Base-by-base conservation (phyloP, 2,113 vertebrate genomes). In the Malurus alboscapulatus region DNA sequence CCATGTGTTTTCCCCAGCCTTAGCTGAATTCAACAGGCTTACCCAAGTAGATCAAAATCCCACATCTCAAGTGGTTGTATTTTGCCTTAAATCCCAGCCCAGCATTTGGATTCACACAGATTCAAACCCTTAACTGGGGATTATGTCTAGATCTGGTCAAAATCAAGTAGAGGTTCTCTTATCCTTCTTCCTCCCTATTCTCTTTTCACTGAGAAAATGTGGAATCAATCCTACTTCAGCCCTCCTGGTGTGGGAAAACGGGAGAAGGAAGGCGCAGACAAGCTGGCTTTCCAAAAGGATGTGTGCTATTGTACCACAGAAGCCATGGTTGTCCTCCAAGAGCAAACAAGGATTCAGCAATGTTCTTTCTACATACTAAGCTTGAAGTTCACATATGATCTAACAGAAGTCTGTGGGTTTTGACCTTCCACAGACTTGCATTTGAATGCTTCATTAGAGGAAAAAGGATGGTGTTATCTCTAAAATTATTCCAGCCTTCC, bases 241-340 rank as follows among this genome's bases (percentile, higher is more conserved):
- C 51, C 7, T 86, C 30, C 62, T 63, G 26, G 21, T 0, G 1
- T 6, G 5, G 50, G n/a, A 29, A 71, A 22, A 17, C 21, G 38
- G 30, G 24, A 92, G 48, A 26, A 66, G 38, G 14, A 32, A 61
- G 26, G 48, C 26, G 58, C 24, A 30, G n/a, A 8, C 1, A 4
- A 22, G 12, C n/a, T 53, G 76, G 9, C 10, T 67, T 67, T 74
- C 73, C 51, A n/a, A 29, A 45, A 58, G 16, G 14, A 14, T 0
- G 2, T 11, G 8, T 2, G 1, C 20, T 73, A 1, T 1, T 48
- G 1, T 17, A 17, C 24, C 68, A 81, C n/a, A 68, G 53, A 65
- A 73, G 34, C 25, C 17, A 50, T 3, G 4, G 6, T 1, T 78
- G 20, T 24, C 38, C 38, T 74, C 22, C 45, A 84, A 57, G 44